A percentile compares a stretch with the other conserved stretches of the same genome.
phyloP scores from a whole-genome alignment of 1,140 invertebrate species.

The Lucilia sericata region DNA sequence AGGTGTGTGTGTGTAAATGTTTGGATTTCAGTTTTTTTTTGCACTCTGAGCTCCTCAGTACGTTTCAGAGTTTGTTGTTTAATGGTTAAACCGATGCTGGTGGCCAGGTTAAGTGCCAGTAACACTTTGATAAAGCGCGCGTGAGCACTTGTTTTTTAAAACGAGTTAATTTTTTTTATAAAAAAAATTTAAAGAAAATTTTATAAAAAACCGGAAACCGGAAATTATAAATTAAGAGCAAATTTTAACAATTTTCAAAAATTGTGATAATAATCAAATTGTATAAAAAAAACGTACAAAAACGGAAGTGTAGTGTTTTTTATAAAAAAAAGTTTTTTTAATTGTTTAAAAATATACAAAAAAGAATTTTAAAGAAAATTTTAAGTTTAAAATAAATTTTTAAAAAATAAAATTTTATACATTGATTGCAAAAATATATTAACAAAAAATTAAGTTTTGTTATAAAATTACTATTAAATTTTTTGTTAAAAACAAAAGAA shows the following conservation, averaged over 20 bases:
- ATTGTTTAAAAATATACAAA: neutral
- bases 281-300: neutral
- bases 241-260: constrained; percentile 20
- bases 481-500: constrained; percentile 3
- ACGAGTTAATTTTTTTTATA: neutral
- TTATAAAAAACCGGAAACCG: neutral
- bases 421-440: neutral
- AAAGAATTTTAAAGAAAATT: neutral
- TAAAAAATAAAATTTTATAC: neutral
- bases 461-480: neutral
- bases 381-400: neutral
- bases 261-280: neutral
- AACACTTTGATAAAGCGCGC: constrained; percentile 61
- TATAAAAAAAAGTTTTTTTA: neutral
- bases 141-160: constrained; percentile 53
- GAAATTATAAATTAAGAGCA: neutral
- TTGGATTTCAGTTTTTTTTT: constrained; percentile 19
- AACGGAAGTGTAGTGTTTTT: neutral
- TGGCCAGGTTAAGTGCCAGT: constrained; percentile 62
- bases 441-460: neutral
- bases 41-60: neutral
- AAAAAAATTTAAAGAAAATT: constrained; percentile 29
- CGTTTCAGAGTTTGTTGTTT: constrained; percentile 6
- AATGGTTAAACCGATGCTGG: constrained; percentile 58
- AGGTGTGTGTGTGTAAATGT: neutral